Base-by-base conservation (phyloP, 2,113 vertebrate genomes). In the Hyperopisus bebe region DNA sequence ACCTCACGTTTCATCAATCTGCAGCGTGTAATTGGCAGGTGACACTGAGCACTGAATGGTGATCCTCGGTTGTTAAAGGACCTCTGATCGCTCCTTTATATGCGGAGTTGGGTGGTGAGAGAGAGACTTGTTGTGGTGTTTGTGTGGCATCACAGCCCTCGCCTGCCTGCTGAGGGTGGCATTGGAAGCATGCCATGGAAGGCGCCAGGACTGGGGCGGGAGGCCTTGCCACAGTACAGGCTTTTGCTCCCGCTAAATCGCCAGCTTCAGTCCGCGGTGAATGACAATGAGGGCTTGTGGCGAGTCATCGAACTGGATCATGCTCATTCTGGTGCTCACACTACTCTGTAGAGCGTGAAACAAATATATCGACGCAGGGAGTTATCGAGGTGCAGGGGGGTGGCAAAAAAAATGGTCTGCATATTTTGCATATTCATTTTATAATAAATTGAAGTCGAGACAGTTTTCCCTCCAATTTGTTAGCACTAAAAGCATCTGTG, bases 351-450 rank as follows among this genome's bases (percentile, higher is more conserved):
- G 17, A 15, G 27, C 27, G 50, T 55, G 48, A 87, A 55, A 10
- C 48, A 35, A 87, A 87, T 51, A 51, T 55, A 53, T 87, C 27
- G 50, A 87, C 50, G 85, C 47, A 8, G 85, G 77, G 85, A 87
- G 31, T 53, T 55, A 51, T 17, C 48, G 19, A 47, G 83, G 46
- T 47, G 83, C 17, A 31, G 13, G 15, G 48, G 10, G 62, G n/a
- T 9, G 62, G n/a, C 1, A 27, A 11, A 27, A 66, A 55, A 51
- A 51, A 10, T 15, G 15, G 35, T 42, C 53, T 58, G 86, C 51
- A 11, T 11, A 62, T 19, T 88, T 88, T 88, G 55, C 53, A 70
- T 70, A 31, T 70, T 27, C 27, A 27, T 31, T 70, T 70, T 70
- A 70, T 70, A 31, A 70, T 13, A 31, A 70, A 70, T 70, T 11